These are phyloP conservation scores for Oryzias sinensis DNA, from an alignment of 2,797 vertebrate genomes.

Conservation along the genomic window DNA sequence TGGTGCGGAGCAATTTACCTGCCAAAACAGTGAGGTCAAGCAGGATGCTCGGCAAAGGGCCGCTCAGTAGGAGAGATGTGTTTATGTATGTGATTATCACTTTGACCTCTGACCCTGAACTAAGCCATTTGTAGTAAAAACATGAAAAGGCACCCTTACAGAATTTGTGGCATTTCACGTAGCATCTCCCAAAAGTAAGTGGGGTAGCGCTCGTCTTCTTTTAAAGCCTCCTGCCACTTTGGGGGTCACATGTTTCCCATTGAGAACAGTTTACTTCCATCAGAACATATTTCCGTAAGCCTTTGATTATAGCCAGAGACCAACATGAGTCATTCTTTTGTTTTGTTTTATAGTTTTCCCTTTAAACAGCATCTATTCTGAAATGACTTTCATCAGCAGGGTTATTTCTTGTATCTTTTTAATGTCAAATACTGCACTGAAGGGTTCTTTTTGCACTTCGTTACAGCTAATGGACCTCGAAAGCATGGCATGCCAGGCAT, in stretches of 20 bases:
- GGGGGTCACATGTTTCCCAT: slow-evolving; percentile 77
- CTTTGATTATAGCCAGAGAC: slow-evolving; percentile 79
- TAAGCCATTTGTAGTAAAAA: slow-evolving; percentile 69
- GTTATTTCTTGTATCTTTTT: slow-evolving; percentile 36
- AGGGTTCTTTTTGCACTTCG: slow-evolving; percentile 72
- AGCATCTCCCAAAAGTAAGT: slow-evolving; percentile 35
- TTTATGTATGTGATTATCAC: slow-evolving; percentile 76
- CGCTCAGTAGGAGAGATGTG: slow-evolving; percentile 53
- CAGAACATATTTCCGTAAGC: slow-evolving; percentile 75
- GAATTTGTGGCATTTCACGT: slow-evolving; percentile 44
- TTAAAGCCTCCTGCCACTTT: slow-evolving; percentile 59
- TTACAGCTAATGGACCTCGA: slow-evolving; percentile 67
- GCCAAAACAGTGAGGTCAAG: slow-evolving; percentile 54
- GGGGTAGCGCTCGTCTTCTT: slow-evolving; percentile 36
- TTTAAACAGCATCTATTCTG: slow-evolving; percentile 54
- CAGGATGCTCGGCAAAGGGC: slow-evolving; percentile 37
- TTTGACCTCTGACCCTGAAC: slow-evolving; percentile 67
- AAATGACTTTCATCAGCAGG: slow-evolving; percentile 60
- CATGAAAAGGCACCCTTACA: slow-evolving; percentile 58
- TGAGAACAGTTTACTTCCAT: slow-evolving; percentile 76
- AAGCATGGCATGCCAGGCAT: slow-evolving; percentile 63
- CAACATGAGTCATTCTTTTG: slow-evolving; percentile 49
- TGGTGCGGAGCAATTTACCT: slow-evolving; percentile 67
- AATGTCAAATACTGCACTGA: slow-evolving; percentile 37
- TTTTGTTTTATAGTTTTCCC: slow-evolving; percentile 17